Percentiles rank a stretch among this genome's conserved stretches.
Evolutionary conservation across 2,113 vertebrate species (phyloP).

Genomic region (Sisor rabdophorus): DNA sequence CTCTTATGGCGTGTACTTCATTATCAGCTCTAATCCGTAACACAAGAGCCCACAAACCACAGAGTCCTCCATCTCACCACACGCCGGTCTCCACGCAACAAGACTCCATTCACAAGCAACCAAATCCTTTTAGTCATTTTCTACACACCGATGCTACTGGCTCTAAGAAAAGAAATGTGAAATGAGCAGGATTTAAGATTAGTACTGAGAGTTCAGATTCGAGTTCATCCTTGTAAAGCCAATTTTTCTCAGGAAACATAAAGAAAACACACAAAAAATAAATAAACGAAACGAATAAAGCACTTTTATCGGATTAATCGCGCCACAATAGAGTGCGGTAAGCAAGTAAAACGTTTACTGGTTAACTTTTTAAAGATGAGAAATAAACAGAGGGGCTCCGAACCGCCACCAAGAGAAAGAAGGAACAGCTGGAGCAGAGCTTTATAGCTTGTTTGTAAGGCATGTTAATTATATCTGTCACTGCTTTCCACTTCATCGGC

Average conservation of each 20-base stretch:
- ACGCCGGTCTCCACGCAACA: constrained; percentile 44
- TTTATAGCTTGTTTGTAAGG: constrained; percentile 33
- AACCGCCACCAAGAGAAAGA: background rate
- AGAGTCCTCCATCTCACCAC: constrained; percentile 22
- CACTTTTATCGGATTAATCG: background rate
- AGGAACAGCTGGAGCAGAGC: constrained; percentile 6
- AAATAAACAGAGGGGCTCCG: background rate
- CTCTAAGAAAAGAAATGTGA: constrained; percentile 39
- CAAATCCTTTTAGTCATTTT: constrained; percentile 46
- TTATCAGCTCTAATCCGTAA: constrained; percentile 48
- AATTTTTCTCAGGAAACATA: background rate
- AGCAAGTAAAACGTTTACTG: background rate
- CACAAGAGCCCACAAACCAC: constrained; percentile 33
- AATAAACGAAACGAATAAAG: background rate
- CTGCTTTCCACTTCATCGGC: constrained; percentile 10
- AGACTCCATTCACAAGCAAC: constrained; percentile 43
- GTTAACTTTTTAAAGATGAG: background rate
- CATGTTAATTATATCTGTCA: constrained; percentile 24
- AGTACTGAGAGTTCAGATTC: constrained; percentile 6
- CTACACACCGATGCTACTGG: constrained; percentile 22
- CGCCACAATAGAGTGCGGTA: background rate
- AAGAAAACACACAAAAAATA: background rate
- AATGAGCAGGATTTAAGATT: constrained; percentile 22
- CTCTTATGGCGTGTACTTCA: constrained; percentile 34
- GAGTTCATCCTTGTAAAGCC: background rate